Percentiles rank a stretch among this genome's conserved stretches.
Conservation (phyloP, 2,888 invertebrate genomes). For the Melanargia galathea region DNA sequence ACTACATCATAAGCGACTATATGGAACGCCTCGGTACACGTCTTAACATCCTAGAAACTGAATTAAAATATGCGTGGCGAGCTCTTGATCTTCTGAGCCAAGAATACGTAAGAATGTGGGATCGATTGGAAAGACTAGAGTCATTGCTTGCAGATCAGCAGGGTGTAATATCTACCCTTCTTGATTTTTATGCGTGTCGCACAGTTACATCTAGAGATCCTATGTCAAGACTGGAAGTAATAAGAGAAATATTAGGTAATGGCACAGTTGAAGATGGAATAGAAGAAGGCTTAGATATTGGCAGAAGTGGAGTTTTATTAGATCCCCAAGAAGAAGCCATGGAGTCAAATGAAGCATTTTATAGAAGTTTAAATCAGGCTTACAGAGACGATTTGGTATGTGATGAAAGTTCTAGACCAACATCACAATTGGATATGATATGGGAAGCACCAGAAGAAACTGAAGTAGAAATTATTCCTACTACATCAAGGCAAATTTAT, state of each 20-base stretch:
- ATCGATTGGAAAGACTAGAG: constrained; percentile 93
- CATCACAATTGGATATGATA: constrained; percentile 91
- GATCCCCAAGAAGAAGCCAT: constrained; percentile 76
- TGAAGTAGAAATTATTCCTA: constrained; percentile 81
- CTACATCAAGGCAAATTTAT: constrained; percentile 84
- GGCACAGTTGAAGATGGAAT: constrained; percentile 85
- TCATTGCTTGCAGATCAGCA: constrained; percentile 94
- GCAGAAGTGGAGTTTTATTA: constrained; percentile 66
- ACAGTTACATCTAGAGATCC: constrained; percentile 78
- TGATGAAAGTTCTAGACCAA: constrained; percentile 84
- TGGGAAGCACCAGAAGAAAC: constrained; percentile 92
- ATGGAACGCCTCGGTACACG: constrained; percentile 95
- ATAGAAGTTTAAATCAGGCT: constrained; percentile 92
- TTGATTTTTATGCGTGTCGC: constrained; percentile 88
- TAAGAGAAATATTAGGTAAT: constrained; percentile 85
- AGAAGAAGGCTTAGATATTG: constrained; percentile 85
- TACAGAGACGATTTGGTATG: constrained; percentile 90
- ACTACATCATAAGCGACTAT: constrained; percentile 93
- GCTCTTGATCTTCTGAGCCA: constrained; percentile 94
- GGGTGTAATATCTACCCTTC: constrained; percentile 92
- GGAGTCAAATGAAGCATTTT: constrained; percentile 93
- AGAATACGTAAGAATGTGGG: constrained; percentile 97
- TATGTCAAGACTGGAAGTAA: constrained; percentile 81
- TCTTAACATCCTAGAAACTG: constrained; percentile 93
- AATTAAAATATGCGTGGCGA: constrained; percentile 95